A percentile compares a stretch with the other conserved stretches of the same genome.
These are phyloP conservation scores for Torymus tubicola DNA, from an alignment of 2,888 invertebrate species.

Conservation along the genomic window DNA sequence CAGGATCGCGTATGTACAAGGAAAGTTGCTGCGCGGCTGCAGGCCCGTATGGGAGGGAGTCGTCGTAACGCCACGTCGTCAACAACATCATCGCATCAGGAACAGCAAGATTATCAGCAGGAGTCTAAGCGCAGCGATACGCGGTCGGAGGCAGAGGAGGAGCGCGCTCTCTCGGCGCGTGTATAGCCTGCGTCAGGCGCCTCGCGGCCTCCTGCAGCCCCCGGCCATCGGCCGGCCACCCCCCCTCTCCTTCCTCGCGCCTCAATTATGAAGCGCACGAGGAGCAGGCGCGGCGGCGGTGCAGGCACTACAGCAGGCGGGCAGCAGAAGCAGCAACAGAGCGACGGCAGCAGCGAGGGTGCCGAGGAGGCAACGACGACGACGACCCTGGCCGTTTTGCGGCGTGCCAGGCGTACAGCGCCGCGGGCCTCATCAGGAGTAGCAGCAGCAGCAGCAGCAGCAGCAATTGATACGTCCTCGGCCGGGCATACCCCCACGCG, in stretches of 20 bases:
- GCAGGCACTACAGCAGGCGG: slow-evolving; percentile 8
- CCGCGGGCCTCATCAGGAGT: neutral
- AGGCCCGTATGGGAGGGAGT: too few species aligned
- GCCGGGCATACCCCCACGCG: slow-evolving; percentile 34
- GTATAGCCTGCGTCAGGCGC: neutral
- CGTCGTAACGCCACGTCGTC: too few species aligned
- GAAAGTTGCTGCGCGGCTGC: too few species aligned
- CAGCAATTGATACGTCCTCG: neutral
- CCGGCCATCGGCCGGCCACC: slow-evolving; percentile 23
- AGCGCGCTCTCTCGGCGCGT: neutral
- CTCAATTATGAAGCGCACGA: slow-evolving; percentile 72
- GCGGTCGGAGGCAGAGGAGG: neutral
- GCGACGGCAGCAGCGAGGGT: slow-evolving; percentile 13
- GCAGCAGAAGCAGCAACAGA: neutral
- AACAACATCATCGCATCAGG: too few species aligned
- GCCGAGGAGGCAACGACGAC: neutral
- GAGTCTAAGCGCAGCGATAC: neutral
- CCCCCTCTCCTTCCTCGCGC: neutral
- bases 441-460: slow-evolving; percentile 54
- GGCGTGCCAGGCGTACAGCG: too few species aligned
- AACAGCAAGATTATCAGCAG: neutral
- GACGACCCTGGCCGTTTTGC: neutral
- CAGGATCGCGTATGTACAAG: too few species aligned
- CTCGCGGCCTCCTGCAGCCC: slow-evolving; percentile 36
- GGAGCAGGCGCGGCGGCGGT: slow-evolving; percentile 57